phyloP scores from a whole-genome alignment of 2,888 invertebrate genomes.

The Sarcophaga rosellei region DNA sequence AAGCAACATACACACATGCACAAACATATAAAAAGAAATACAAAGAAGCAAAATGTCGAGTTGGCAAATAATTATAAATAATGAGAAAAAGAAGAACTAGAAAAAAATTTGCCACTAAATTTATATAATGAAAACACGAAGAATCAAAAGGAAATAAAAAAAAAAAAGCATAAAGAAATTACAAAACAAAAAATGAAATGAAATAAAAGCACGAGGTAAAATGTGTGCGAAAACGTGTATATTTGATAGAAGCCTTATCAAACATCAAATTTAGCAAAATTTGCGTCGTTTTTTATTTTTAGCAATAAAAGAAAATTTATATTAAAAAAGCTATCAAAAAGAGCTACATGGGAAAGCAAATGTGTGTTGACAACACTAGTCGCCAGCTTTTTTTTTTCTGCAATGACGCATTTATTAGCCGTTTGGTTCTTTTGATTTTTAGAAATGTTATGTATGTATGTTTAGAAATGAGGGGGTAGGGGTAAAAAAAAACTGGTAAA shows the following conservation, averaged over 20 bases:
- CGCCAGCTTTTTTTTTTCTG: background rate
- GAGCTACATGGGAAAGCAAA: too few species aligned
- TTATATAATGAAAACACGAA: conserved; percentile 19
- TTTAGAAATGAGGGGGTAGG: background rate
- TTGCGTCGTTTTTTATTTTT: too few species aligned
- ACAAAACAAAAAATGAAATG: conserved; percentile 20
- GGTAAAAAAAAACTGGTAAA: background rate
- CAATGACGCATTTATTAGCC: conserved; percentile 46
- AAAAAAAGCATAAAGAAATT: background rate
- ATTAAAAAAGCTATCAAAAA: too few species aligned
- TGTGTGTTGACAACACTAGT: background rate
- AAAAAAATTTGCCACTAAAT: conserved; percentile 40
- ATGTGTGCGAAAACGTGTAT: conserved; percentile 33
- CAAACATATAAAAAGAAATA: background rate
- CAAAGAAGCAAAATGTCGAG: conserved; percentile 26
- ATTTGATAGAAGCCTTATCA: too few species aligned
- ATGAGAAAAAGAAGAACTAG: background rate
- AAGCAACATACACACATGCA: conserved; percentile 3
- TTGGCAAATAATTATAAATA: conserved; percentile 34
- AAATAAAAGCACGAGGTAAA: conserved; percentile 56
- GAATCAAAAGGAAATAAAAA: background rate
- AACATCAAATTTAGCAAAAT: too few species aligned
- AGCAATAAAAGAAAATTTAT: too few species aligned
- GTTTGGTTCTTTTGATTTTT: background rate
- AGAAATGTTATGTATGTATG: background rate